These are phyloP conservation scores for Muntiacus muntjak DNA, from an alignment of 2,113 vertebrate genomes.

Conservation along the genomic window DNA sequence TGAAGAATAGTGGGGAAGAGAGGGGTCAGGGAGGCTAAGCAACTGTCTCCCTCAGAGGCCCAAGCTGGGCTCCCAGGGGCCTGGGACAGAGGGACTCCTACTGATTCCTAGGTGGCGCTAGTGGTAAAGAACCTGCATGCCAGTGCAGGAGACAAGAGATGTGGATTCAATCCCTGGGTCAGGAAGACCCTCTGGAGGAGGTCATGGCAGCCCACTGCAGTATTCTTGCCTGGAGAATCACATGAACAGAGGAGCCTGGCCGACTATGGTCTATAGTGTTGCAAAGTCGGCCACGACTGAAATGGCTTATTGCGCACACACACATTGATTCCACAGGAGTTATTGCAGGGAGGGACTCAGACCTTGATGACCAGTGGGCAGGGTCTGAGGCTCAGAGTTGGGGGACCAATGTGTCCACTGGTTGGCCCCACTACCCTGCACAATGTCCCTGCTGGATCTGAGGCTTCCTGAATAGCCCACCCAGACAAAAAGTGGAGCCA, in stretches of 20 bases:
- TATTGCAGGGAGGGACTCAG: neutral
- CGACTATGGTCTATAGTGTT: neutral
- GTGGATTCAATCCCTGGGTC: neutral
- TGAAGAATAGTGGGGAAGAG: neutral
- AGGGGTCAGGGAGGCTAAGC: neutral
- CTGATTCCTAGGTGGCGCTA: neutral
- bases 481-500: neutral
- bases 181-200: neutral
- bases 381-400: neutral
- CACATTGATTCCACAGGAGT: neutral
- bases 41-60: neutral
- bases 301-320: neutral
- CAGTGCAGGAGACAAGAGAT: neutral
- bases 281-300: neutral
- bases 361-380: neutral
- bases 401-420: neutral
- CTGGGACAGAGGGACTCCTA: neutral
- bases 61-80: neutral
- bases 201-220: neutral
- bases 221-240: neutral
- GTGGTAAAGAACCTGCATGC: neutral
- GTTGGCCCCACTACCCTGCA: neutral
- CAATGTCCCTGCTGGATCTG: neutral
- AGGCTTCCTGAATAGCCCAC: neutral
- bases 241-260: neutral